Evolutionary conservation across 2,113 vertebrate species (phyloP).

Genomic region (Typhlomys cinereus): DNA sequence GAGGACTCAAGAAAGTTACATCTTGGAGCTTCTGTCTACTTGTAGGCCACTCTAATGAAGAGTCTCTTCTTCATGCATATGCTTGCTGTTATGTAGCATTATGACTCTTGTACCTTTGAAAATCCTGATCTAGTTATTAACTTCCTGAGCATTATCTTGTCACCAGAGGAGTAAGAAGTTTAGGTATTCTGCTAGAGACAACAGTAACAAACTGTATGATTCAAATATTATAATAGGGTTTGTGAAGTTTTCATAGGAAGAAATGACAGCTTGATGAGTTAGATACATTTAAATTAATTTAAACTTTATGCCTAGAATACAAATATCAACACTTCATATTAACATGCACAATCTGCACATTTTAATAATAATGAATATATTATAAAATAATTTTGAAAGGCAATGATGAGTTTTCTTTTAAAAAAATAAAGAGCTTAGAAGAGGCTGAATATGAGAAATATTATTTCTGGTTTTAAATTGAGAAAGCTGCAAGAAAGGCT

Average conservation of each 20-base stretch:
- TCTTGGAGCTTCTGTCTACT: too few species aligned
- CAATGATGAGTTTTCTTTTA: neutral
- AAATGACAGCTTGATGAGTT: neutral
- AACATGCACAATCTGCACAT: too few species aligned
- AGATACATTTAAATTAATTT: neutral
- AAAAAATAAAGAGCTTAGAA: neutral
- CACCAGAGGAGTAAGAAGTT: too few species aligned
- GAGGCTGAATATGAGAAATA: neutral
- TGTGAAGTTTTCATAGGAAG: neutral
- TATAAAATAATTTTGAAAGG: neutral
- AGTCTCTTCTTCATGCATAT: too few species aligned
- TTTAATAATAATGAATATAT: neutral
- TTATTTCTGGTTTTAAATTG: neutral
- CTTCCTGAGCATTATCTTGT: too few species aligned
- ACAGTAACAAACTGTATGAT: neutral
- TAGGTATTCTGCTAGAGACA: too few species aligned
- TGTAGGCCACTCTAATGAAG: too few species aligned
- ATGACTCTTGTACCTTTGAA: too few species aligned
- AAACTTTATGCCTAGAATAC: too few species aligned
- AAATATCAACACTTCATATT: neutral
- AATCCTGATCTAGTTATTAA: too few species aligned
- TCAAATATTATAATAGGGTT: neutral
- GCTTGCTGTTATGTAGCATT: too few species aligned
- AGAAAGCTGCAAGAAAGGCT: too few species aligned
- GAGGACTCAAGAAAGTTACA: neutral